phyloP scores from a whole-genome alignment of 2,113 vertebrate genomes.

The Saimiri boliviensis region DNA sequence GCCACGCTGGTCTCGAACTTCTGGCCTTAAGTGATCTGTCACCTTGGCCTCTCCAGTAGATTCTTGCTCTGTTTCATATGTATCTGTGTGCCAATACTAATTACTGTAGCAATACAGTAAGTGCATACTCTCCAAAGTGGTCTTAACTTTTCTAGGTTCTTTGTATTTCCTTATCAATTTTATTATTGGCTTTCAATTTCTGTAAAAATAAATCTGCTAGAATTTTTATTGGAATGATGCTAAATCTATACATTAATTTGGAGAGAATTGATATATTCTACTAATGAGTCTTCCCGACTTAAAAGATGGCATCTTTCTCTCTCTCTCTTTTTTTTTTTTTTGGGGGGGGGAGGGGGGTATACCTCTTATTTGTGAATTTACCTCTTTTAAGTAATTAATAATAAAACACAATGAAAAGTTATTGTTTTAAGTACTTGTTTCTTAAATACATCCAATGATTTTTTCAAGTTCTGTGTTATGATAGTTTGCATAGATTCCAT shows the following conservation, averaged over 20 bases:
- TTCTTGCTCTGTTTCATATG: background rate
- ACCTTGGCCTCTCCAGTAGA: background rate
- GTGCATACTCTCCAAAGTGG: background rate
- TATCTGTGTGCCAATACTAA: background rate
- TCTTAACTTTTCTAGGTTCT: background rate
- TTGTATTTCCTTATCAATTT: slow-evolving; percentile 16
- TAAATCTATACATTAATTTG: background rate
- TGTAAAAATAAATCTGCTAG: background rate
- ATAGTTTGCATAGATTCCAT: background rate
- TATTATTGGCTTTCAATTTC: background rate
- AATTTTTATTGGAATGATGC: slow-evolving; percentile 16
- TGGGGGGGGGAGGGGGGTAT: too few relatives aligned
- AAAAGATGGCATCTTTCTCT: background rate
- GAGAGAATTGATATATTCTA: background rate
- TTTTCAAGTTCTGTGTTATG: slow-evolving; percentile 1
- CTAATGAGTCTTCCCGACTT: background rate
- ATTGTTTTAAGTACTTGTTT: slow-evolving; percentile 1
- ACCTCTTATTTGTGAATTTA: background rate
- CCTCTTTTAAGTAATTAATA: background rate
- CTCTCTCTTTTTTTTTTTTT: too few relatives aligned
- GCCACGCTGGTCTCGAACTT: too few relatives aligned
- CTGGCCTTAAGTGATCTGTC: too few relatives aligned
- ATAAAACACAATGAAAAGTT: background rate
- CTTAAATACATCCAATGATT: background rate
- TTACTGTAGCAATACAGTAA: background rate